Percentiles rank a stretch among this genome's conserved stretches.
phyloP scores from a whole-genome alignment of 35 echinoderm and acorn worm genomes.

The Heliocidaris erythrogramma region DNA sequence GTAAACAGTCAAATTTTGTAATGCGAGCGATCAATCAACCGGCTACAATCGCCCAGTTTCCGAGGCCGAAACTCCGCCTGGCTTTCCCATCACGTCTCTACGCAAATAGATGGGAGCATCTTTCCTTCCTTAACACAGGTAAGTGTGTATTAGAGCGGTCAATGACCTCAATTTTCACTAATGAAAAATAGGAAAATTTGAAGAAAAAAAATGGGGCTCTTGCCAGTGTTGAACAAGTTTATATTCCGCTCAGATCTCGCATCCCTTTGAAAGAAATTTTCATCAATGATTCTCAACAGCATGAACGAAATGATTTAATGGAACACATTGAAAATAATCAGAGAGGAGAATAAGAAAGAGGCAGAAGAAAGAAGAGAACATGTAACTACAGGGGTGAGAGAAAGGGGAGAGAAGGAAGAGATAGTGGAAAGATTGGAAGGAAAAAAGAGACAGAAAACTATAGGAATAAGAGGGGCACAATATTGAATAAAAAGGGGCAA shows the following conservation, averaged over 20 bases:
- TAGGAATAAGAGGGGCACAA: too few relatives aligned
- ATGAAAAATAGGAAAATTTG: background rate
- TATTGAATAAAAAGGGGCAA: too few relatives aligned
- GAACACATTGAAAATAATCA: too few relatives aligned
- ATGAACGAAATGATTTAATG: too few relatives aligned
- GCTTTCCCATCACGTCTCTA: background rate
- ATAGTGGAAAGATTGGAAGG: too few relatives aligned
- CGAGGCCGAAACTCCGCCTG: background rate
- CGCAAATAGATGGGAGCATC: background rate
- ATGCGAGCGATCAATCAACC: background rate
- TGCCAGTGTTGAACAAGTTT: background rate
- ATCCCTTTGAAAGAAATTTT: background rate
- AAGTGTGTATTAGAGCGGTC: background rate
- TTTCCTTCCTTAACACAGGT: slow-evolving; percentile 1
- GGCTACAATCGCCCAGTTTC: background rate
- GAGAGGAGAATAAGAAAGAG: too few relatives aligned
- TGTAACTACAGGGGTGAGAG: too few relatives aligned
- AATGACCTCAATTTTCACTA: background rate
- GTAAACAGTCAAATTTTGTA: slow-evolving; percentile 4
- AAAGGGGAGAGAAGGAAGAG: too few relatives aligned
- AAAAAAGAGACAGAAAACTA: too few relatives aligned
- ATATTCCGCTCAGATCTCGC: background rate
- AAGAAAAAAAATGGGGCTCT: background rate
- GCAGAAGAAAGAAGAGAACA: too few relatives aligned
- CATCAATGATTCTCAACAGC: too few relatives aligned